A percentile compares a stretch with the other conserved stretches of the same genome.
Conservation (phyloP, 2,888 invertebrate genomes). For the Andrena hattorfiana region DNA sequence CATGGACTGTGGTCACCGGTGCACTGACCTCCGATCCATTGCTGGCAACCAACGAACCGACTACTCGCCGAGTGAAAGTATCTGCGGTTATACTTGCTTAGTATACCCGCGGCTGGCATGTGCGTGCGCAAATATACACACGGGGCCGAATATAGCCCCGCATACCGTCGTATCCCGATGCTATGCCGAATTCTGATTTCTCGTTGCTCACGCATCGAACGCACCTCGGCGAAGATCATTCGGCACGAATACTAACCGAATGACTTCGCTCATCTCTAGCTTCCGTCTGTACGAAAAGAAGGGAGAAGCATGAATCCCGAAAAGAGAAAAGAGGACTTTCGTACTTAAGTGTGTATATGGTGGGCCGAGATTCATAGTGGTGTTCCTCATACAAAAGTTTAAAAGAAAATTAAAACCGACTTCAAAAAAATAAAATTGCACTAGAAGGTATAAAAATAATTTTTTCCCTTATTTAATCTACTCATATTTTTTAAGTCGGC, state of each 20-base stretch:
- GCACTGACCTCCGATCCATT: conserved; percentile 82
- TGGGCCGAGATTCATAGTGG: too few species aligned
- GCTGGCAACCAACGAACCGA: conserved; percentile 75
- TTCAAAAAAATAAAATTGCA: too few species aligned
- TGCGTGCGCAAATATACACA: conserved; percentile 59
- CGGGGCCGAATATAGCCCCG: conserved; percentile 56
- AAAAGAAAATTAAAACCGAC: too few species aligned
- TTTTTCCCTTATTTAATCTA: too few species aligned
- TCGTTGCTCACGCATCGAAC: conserved; percentile 33
- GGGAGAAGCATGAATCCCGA: too few species aligned
- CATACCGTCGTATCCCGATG: conserved; percentile 40
- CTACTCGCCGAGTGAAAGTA: conserved; percentile 81
- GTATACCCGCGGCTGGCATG: conserved; percentile 48
- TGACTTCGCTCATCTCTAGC: not conserved
- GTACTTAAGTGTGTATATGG: too few species aligned
- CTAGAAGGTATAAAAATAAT: too few species aligned
- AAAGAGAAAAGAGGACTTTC: too few species aligned
- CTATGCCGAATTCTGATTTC: conserved; percentile 60
- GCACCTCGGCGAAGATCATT: not conserved
- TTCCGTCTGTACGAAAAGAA: not conserved
- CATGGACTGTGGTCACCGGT: conserved; percentile 75
- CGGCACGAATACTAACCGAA: not conserved
- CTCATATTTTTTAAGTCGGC: too few species aligned
- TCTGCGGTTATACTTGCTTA: conserved; percentile 66
- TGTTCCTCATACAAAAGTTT: too few species aligned